A percentile compares a stretch with the other conserved stretches of the same genome.
These are phyloP conservation scores for Serilophus lunatus DNA, from an alignment of 2,113 vertebrate genomes.

Conservation along the genomic window DNA sequence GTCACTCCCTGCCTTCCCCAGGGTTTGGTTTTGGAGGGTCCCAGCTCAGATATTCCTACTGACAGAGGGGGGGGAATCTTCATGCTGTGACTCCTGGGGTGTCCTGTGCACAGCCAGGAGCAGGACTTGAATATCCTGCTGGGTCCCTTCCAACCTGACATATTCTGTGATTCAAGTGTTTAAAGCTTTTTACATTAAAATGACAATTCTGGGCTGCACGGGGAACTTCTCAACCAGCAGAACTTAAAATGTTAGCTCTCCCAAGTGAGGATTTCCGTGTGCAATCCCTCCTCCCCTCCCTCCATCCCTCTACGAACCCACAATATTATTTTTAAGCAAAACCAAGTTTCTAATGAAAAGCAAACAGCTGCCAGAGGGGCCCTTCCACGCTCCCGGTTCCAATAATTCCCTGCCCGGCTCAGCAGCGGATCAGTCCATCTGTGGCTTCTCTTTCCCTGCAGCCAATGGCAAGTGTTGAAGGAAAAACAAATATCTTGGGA, in stretches of 20 bases:
- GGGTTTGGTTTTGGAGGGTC: accelerated
- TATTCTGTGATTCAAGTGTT: background rate
- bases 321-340: background rate
- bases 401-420: background rate
- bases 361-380: background rate
- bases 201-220: accelerated
- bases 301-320: background rate
- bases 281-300: background rate
- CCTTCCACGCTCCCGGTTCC: background rate
- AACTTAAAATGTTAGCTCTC: accelerated
- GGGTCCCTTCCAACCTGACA: background rate
- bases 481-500: background rate
- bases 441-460: background rate
- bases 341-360: background rate
- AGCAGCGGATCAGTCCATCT: background rate
- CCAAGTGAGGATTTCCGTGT: background rate
- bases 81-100: background rate
- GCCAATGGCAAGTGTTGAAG: background rate
- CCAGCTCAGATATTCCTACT: background rate
- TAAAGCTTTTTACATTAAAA: background rate
- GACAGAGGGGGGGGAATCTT: no score
- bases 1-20: accelerated
- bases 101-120: background rate
- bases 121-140: background rate
- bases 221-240: background rate